A percentile compares a stretch with the other conserved stretches of the same genome.
Conservation (phyloP, 2,797 vertebrate species). For the Sphenopsis melanotis region DNA sequence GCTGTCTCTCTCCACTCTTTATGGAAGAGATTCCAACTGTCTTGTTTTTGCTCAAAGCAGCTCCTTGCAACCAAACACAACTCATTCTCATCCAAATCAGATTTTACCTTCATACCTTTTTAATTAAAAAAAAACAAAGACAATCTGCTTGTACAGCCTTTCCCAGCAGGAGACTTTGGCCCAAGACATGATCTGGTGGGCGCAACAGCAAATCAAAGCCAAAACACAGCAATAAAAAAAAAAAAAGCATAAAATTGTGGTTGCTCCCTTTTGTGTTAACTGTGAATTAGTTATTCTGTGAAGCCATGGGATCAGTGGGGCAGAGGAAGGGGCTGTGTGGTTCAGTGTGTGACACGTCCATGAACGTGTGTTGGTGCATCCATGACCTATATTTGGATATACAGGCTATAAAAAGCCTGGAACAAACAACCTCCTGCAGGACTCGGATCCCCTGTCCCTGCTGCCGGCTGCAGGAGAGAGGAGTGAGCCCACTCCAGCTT, state of each 20-base stretch:
- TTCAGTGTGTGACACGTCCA: not conserved
- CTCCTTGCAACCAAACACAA: not conserved
- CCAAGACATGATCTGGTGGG: not conserved
- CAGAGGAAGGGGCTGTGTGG: not conserved
- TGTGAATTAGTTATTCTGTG: not conserved
- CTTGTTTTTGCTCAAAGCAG: not conserved
- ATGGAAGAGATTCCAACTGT: not conserved
- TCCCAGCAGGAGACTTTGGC: not conserved
- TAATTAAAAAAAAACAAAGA: not conserved
- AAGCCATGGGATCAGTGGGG: not conserved
- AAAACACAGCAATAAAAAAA: not conserved
- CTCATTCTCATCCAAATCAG: not conserved
- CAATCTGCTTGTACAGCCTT: not conserved
- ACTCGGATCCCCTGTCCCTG: not conserved
- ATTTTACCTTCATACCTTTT: not conserved
- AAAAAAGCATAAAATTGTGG: not conserved
- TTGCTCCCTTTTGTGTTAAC: not conserved
- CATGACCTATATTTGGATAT: slow-evolving; percentile 73
- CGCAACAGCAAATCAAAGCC: not conserved
- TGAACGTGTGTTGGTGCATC: slow-evolving; percentile 16
- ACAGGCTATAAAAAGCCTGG: slow-evolving; percentile 74
- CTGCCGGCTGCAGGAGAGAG: slow-evolving; percentile 28
- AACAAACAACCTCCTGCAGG: slow-evolving; percentile 58
- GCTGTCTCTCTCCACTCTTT: not conserved
- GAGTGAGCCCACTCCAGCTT: not conserved